phyloP scores from a whole-genome alignment of 2,113 vertebrate genomes.

The Leucopsar rothschildi region DNA sequence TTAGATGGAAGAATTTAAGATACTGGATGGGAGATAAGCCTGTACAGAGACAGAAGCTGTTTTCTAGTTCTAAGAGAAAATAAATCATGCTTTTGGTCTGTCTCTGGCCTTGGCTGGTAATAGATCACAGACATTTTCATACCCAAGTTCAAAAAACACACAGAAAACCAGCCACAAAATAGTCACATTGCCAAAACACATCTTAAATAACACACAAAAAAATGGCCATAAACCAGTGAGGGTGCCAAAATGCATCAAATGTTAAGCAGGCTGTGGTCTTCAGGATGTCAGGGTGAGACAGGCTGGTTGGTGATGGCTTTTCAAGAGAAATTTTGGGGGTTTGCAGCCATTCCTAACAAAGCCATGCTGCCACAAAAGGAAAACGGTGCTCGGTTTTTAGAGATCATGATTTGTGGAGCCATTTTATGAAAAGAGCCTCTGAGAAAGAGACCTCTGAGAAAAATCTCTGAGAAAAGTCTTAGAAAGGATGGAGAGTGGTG shows the following conservation, averaged over 20 bases:
- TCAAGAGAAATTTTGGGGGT: not conserved
- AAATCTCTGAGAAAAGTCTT: no score
- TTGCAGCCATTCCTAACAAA: not conserved
- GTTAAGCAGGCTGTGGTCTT: not conserved
- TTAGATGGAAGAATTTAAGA: not conserved
- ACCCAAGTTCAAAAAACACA: not conserved
- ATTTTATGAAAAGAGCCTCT: not conserved
- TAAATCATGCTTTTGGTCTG: not conserved
- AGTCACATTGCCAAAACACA: not conserved
- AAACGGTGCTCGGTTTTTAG: rapidly evolving
- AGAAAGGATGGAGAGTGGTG: not conserved
- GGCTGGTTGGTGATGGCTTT: not conserved
- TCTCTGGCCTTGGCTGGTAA: not conserved
- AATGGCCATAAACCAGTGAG: not conserved
- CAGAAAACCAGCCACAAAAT: not conserved
- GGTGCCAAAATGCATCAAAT: not conserved
- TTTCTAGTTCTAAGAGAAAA: not conserved
- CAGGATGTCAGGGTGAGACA: not conserved
- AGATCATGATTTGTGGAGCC: not conserved
- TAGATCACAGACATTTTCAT: not conserved
- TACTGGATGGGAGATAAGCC: not conserved
- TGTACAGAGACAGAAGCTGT: not conserved
- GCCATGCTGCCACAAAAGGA: not conserved
- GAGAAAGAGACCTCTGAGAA: not conserved
- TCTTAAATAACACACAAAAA: not conserved